Conservation (phyloP, 2,888 invertebrate species). For the Stramonita haemastoma region DNA sequence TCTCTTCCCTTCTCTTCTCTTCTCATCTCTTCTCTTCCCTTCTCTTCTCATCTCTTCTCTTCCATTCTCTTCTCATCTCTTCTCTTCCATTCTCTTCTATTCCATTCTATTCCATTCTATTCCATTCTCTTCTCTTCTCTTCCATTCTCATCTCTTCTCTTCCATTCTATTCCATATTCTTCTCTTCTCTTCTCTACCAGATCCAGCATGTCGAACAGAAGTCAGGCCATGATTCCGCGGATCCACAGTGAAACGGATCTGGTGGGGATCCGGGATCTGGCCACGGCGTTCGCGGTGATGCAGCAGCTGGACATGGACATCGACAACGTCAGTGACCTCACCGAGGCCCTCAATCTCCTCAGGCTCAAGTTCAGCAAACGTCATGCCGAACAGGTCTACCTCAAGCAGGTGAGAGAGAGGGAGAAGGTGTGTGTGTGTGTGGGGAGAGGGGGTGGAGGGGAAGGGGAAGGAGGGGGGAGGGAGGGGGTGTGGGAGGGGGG, state of each 20-base stretch:
- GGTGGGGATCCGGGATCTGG: constrained; percentile 13
- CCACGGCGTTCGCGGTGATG: constrained; percentile 18
- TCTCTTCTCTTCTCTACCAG: neutral
- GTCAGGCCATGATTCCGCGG: neutral
- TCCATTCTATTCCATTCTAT: neutral
- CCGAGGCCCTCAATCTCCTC: constrained; percentile 48
- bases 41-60: too few species aligned
- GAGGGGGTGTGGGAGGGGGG: neutral
- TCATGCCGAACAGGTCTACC: constrained; percentile 16
- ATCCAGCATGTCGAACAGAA: neutral
- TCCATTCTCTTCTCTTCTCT: neutral
- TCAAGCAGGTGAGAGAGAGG: constrained; percentile 17
- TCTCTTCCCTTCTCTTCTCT: too few species aligned
- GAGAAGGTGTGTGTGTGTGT: neutral
- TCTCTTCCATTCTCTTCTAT: too few species aligned
- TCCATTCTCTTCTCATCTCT: too few species aligned
- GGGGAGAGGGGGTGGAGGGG: neutral
- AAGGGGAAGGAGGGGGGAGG: neutral
- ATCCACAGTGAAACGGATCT: constrained; percentile 7
- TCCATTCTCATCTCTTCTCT: neutral
- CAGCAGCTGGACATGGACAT: constrained; percentile 40
- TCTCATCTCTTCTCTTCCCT: too few species aligned
- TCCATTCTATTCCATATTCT: neutral
- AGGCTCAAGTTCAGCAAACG: constrained; percentile 23
- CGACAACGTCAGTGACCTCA: constrained; percentile 46